Conservation (phyloP, 2,888 invertebrate genomes). For the Parasteatoda lunata region DNA sequence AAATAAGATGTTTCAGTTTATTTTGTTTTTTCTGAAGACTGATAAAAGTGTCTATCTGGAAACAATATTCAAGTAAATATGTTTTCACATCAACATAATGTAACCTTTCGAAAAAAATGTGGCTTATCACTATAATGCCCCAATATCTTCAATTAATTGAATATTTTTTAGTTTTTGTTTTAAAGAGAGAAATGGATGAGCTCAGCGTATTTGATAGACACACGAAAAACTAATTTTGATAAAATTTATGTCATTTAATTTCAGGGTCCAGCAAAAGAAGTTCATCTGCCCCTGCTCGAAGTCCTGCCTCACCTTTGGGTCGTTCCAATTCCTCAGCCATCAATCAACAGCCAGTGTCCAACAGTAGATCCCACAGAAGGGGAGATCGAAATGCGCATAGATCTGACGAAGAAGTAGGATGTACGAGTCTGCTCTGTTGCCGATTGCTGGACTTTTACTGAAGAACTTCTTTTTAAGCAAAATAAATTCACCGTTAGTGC, state of each 20-base stretch:
- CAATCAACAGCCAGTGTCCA: conserved; percentile 53
- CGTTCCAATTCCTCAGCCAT: conserved; percentile 44
- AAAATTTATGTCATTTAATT: neutral
- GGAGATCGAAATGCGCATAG: conserved; percentile 47
- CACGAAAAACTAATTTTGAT: no score
- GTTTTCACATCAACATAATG: no score
- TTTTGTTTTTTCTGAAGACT: no score
- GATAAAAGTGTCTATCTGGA: no score
- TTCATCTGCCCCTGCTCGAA: conserved; percentile 58
- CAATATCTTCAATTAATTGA: no score
- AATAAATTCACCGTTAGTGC: conserved; percentile 59
- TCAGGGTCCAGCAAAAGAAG: conserved; percentile 62
- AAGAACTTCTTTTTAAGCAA: neutral
- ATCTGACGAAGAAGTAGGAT: conserved; percentile 68
- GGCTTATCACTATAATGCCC: no score
- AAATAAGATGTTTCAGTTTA: no score
- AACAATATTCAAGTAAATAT: no score
- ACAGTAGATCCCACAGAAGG: conserved; percentile 23
- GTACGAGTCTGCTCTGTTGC: conserved; percentile 67
- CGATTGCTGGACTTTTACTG: conserved; percentile 64
- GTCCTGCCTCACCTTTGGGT: conserved; percentile 56
- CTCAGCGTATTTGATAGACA: no score
- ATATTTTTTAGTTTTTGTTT: no score
- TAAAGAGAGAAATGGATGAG: no score
- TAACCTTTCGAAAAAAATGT: no score